Evolutionary conservation across 1,140 invertebrate species (phyloP).

Genomic region (Trissolcus basalis): DNA sequence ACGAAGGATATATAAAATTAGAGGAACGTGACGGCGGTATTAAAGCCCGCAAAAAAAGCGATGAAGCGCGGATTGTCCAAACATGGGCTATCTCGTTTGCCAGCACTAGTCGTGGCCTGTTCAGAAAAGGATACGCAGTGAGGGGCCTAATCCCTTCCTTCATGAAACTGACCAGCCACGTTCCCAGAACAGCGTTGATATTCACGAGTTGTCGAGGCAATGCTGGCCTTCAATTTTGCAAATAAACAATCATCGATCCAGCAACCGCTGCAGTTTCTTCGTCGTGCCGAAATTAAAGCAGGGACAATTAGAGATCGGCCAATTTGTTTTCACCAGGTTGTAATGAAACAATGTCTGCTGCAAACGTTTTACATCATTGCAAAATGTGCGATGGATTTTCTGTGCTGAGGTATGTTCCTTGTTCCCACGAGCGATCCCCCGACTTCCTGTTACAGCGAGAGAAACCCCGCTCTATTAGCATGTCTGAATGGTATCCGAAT

Average conservation of each 20-base stretch:
- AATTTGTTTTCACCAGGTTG: background rate
- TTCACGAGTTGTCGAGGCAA: no score
- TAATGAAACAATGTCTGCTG: constrained; percentile 39
- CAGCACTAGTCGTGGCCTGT: constrained; percentile 35
- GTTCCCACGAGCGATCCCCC: constrained; percentile 59
- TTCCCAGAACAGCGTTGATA: no score
- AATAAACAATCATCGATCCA: no score
- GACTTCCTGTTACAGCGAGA: constrained; percentile 56
- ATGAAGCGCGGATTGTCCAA: constrained; percentile 41
- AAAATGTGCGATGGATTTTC: constrained; percentile 33
- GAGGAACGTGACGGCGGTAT: constrained; percentile 38
- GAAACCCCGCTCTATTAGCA: constrained; percentile 33
- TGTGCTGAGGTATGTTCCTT: constrained; percentile 46
- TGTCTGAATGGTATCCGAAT: constrained; percentile 27
- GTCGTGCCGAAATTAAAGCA: no score
- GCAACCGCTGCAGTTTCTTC: no score
- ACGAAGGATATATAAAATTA: constrained; percentile 31
- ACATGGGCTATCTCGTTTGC: constrained; percentile 47
- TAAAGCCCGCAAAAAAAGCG: constrained; percentile 37
- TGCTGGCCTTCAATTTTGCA: no score
- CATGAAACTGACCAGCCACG: background rate
- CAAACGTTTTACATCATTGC: constrained; percentile 20
- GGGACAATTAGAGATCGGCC: no score
- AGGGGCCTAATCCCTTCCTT: constrained; percentile 41
- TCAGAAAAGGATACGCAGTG: constrained; percentile 42